Base-by-base conservation (phyloP, 2,888 invertebrate species). In the Calliopum simillimum region DNA sequence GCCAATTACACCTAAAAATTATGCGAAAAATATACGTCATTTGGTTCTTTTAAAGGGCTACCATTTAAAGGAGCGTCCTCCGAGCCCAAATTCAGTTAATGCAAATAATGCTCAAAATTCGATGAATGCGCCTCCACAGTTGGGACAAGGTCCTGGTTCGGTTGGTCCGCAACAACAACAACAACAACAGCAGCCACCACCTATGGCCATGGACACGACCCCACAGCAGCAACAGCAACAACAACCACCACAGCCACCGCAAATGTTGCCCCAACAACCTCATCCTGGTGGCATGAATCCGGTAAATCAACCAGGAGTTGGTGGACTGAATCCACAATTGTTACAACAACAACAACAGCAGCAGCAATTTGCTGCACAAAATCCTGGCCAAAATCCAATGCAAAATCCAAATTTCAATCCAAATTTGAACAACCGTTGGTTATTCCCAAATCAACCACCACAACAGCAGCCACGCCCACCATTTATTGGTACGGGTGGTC, bases 21-120 rank as follows among this genome's bases (percentile, higher is more conserved):
- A 96, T 83, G 95, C 97, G 0, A 94, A 96, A 86, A 97, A 95
- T 84, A 91, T 93, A 0, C 88, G 95, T 6, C 95, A 95, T 86
- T 87, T 95, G 70, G 93, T 95, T 3, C 86, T 95, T 11, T 86
- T 94, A 0, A 92, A 91, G 82, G 93, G 93, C 6, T 93, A 89
- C 81, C 90, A 91, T 79, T 83, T 92, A 8, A 92, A 92, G 79
- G 92, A 92, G 78, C 86, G 91, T n/a, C 91, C 92, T 1, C 88
- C 91, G 8, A 92, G 91, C 82, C 92, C 86, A 1, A 85, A 82
- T 53, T 76, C 80, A 55, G 13, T 68, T 56, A 84, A 82, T 78
- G 76, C 77, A 3, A 76, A 72, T 4, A 75, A 70, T 16, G 74
- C 67, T 4, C 71, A 74, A 2, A 82, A 82, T 73, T 78, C 79